These are phyloP conservation scores for Chrysolina haemoptera DNA, from an alignment of 2,888 invertebrate genomes.

Conservation along the genomic window DNA sequence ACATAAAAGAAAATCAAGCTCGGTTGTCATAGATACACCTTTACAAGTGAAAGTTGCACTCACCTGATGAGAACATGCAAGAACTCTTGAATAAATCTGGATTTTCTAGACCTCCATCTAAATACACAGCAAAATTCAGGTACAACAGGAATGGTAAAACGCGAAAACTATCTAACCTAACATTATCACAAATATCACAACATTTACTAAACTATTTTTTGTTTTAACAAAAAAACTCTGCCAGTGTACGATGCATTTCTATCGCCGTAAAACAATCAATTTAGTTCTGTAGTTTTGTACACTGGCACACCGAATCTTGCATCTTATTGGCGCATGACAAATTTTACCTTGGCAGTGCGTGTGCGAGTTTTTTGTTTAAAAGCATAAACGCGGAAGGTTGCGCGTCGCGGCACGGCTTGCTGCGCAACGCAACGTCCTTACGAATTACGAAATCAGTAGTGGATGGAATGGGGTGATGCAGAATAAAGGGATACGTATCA, in stretches of 20 bases:
- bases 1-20: constrained; percentile 28
- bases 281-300: constrained; percentile 60
- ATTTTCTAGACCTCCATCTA: constrained; percentile 55
- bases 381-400: constrained; percentile 54
- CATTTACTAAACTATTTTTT: constrained; percentile 58
- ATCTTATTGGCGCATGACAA: constrained; percentile 61
- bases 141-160: constrained; percentile 57
- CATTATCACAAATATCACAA: constrained; percentile 66
- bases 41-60: constrained; percentile 51
- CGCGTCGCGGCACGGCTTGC: constrained; percentile 48
- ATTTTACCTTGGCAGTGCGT: constrained; percentile 54
- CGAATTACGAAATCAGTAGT: neutral
- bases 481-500: neutral
- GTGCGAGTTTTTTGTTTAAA: constrained; percentile 52
- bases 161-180: constrained; percentile 59
- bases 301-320: constrained; percentile 59
- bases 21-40: constrained; percentile 2
- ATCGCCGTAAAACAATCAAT: constrained; percentile 61
- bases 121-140: constrained; percentile 59
- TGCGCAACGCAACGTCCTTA: constrained; percentile 37
- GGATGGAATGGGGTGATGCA: neutral
- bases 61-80: constrained; percentile 53
- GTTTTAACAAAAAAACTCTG: constrained; percentile 53
- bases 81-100: constrained; percentile 41
- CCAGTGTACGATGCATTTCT: constrained; percentile 62